Conservation (phyloP, 2,888 invertebrate species). For the Clanis bilineata region DNA sequence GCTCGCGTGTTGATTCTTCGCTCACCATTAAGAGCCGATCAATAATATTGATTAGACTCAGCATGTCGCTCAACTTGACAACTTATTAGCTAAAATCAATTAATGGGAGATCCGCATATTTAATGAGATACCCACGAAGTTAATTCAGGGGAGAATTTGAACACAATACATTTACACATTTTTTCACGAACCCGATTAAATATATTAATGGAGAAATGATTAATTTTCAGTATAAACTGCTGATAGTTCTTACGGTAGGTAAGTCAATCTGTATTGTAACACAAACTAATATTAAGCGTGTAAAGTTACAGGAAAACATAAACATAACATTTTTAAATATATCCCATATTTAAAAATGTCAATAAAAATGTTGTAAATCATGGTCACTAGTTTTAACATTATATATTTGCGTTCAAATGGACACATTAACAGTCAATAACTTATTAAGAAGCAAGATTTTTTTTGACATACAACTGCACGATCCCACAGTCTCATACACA, state of each 20-base stretch:
- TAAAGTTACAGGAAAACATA: neutral
- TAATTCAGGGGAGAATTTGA: neutral
- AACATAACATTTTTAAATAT: no score
- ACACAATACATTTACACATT: no score
- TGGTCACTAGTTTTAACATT: neutral
- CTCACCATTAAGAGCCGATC: slow-evolving; percentile 44
- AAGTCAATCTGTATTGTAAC: no score
- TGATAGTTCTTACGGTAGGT: no score
- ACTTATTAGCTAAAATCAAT: slow-evolving; percentile 12
- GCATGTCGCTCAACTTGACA: slow-evolving; percentile 23
- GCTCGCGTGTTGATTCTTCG: slow-evolving; percentile 59
- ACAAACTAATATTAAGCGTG: no score
- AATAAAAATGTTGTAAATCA: neutral
- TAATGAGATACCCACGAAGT: neutral
- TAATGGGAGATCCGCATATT: neutral
- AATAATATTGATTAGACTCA: slow-evolving; percentile 27
- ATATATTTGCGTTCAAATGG: neutral
- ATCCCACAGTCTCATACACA: no score
- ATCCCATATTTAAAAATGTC: neutral
- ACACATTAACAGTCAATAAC: neutral
- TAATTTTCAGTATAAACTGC: no score
- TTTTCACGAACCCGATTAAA: no score
- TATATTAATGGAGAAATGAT: no score
- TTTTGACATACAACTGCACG: neutral
- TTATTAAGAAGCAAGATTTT: neutral